A percentile compares a stretch with the other conserved stretches of the same genome.
phyloP scores from a whole-genome alignment of 2,113 vertebrate genomes.

The Micromys minutus region DNA sequence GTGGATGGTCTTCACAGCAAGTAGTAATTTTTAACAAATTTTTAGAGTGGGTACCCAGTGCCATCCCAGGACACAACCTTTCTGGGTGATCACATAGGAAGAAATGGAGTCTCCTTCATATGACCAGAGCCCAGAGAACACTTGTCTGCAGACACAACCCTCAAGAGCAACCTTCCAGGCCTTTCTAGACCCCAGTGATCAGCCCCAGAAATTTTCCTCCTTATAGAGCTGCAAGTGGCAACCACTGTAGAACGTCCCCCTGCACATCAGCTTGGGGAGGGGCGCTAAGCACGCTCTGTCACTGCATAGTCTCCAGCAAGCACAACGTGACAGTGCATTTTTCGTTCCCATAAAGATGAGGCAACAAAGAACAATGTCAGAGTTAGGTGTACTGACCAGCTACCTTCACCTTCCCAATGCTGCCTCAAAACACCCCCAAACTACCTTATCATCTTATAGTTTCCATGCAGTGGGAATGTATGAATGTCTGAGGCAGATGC shows the following conservation, averaged over 20 bases:
- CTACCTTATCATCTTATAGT: not conserved
- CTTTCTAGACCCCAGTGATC: not conserved
- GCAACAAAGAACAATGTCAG: not conserved
- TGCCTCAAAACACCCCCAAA: not conserved
- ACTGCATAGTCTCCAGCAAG: no score
- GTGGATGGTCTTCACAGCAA: constrained; percentile 29
- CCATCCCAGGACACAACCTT: not conserved
- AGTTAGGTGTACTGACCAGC: not conserved
- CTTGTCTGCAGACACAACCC: not conserved
- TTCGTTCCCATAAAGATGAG: not conserved
- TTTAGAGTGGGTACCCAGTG: not conserved
- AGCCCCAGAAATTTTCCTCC: not conserved
- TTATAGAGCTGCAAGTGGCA: not conserved
- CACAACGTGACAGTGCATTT: not conserved
- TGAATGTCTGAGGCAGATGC: not conserved
- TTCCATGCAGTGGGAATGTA: not conserved
- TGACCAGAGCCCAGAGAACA: not conserved
- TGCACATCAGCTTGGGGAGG: not conserved
- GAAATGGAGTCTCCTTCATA: not conserved
- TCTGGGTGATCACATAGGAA: not conserved
- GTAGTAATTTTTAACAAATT: not conserved
- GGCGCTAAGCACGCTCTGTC: not conserved
- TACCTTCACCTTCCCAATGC: not conserved
- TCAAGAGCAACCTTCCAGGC: not conserved
- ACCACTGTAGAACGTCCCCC: not conserved